Evolutionary conservation across 92 coral and sea anemone species (phyloP).

Genomic region (Zoanthus sociatus): DNA sequence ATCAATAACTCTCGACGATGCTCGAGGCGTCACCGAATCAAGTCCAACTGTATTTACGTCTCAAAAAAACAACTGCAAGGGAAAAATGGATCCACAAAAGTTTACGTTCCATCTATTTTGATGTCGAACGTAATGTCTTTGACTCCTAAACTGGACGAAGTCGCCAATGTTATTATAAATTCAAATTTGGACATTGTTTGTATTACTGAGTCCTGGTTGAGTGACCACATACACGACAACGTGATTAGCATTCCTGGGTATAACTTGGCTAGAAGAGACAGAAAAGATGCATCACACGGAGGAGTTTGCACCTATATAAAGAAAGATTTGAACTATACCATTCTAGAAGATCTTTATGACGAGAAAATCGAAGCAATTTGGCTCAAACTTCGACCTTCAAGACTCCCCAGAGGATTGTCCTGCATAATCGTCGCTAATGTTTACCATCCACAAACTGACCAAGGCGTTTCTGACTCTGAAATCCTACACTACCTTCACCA

Average conservation of each 20-base stretch:
- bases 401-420: slow-evolving; percentile 47
- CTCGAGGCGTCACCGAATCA: slow-evolving; percentile 44
- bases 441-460: background rate
- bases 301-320: slow-evolving; percentile 56
- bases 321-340: slow-evolving; percentile 10
- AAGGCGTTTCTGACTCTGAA: slow-evolving; percentile 42
- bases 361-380: slow-evolving; percentile 42
- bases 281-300: slow-evolving; percentile 30
- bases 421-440: background rate
- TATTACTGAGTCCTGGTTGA: slow-evolving; percentile 37
- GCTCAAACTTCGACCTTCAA: slow-evolving; percentile 40
- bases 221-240: slow-evolving; percentile 2
- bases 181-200: slow-evolving; percentile 39
- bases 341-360: slow-evolving; percentile 18
- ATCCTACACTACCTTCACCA: slow-evolving; percentile 44
- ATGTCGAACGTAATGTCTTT: slow-evolving; percentile 44
- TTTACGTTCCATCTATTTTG: slow-evolving; percentile 14
- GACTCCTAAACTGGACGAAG: slow-evolving; percentile 50
- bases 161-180: background rate
- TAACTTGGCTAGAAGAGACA: slow-evolving; percentile 16
- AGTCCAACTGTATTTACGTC: background rate
- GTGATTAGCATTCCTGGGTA: slow-evolving; percentile 6
- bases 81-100: background rate
- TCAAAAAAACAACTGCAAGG: background rate
- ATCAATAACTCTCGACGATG: slow-evolving; percentile 22